Evolutionary conservation across 2,888 invertebrate species (phyloP).

Genomic region (Melanostoma scalare): DNA sequence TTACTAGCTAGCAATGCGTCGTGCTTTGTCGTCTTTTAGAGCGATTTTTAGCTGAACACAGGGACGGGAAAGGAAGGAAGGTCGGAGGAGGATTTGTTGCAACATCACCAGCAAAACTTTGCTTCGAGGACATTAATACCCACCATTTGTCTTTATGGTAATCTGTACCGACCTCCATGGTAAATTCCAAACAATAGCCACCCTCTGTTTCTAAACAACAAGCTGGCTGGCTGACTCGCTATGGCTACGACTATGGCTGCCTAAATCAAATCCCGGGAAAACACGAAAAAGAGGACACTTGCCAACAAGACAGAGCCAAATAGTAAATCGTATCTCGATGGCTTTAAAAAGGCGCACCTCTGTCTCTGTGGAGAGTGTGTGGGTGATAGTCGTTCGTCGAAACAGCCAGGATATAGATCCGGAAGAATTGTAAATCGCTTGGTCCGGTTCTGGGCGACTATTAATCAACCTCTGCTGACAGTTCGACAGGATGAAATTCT

Average conservation of each 20-base stretch:
- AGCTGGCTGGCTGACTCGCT: neutral
- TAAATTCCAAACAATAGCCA: conserved; percentile 36
- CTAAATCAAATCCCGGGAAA: conserved; percentile 43
- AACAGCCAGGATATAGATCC: conserved; percentile 26
- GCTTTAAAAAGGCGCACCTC: conserved; percentile 11
- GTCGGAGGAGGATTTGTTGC: conserved; percentile 22
- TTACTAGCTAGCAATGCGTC: neutral
- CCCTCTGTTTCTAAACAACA: neutral
- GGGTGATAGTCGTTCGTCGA: too few relatives aligned
- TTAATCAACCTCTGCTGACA: conserved; percentile 65
- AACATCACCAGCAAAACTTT: conserved; percentile 28
- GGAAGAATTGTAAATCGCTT: conserved; percentile 57
- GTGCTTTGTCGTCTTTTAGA: conserved; percentile 6
- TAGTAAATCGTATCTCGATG: conserved; percentile 19
- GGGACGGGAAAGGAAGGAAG: too few relatives aligned
- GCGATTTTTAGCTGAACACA: too few relatives aligned
- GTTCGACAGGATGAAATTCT: conserved; percentile 62
- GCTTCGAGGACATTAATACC: conserved; percentile 44
- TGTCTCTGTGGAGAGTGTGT: neutral
- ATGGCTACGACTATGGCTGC: too few relatives aligned
- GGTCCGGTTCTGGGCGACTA: conserved; percentile 34
- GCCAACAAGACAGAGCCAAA: conserved; percentile 10
- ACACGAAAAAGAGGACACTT: conserved; percentile 17
- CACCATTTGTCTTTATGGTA: conserved; percentile 58
- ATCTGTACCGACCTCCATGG: conserved; percentile 23